A percentile compares a stretch with the other conserved stretches of the same genome.
These are phyloP conservation scores for Limnodromus scolopaceus DNA, from an alignment of 2,797 vertebrate genomes.

Conservation along the genomic window DNA sequence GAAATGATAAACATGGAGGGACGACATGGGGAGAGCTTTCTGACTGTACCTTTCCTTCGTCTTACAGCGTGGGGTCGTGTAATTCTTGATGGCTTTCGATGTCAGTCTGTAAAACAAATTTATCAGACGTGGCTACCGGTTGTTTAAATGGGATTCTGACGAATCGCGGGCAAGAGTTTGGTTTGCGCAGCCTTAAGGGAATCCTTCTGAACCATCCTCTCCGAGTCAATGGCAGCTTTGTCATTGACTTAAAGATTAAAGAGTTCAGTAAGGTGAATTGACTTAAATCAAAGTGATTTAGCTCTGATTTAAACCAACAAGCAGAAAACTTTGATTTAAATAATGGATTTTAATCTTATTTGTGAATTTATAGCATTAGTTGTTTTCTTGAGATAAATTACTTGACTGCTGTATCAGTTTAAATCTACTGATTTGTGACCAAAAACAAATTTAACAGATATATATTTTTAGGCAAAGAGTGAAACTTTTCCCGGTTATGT, in stretches of 20 bases:
- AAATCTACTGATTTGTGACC: not conserved
- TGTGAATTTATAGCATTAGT: conserved; percentile 21
- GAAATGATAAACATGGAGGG: not conserved
- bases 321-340: conserved; percentile 50
- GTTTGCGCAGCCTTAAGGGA: not conserved
- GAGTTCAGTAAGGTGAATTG: conserved; percentile 26
- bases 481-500: not conserved
- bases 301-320: conserved; percentile 25
- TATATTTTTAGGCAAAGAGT: not conserved
- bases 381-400: not conserved
- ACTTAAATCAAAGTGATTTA: conserved; percentile 28
- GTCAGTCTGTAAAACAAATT: not conserved
- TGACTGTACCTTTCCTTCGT: fast-evolving
- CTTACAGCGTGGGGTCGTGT: not conserved
- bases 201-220: not conserved
- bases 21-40: fast-evolving
- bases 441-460: not conserved
- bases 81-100: not conserved
- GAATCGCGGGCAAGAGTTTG: not conserved
- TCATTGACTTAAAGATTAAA: conserved; percentile 39
- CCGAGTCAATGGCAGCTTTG: not conserved
- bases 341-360: conserved; percentile 50
- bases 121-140: not conserved
- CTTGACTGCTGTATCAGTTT: not conserved
- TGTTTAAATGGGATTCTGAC: not conserved